phyloP scores from a whole-genome alignment of 2,113 vertebrate species.

The Baryphthengus martii region DNA sequence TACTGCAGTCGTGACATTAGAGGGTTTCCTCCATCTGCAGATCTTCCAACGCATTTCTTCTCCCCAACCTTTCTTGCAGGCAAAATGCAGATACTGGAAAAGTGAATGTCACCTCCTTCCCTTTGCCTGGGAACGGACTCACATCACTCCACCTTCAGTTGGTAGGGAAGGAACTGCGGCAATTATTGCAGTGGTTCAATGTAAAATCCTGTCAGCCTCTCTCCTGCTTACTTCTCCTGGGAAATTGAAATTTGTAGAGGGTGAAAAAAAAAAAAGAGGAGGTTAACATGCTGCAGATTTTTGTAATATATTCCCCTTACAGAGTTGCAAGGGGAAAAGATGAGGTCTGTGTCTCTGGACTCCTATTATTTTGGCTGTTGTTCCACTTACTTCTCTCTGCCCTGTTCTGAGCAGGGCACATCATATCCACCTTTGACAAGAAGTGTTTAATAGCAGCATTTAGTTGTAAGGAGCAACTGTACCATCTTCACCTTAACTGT shows the following conservation, averaged over 20 bases:
- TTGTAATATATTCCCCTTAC: background rate
- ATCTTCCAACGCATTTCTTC: background rate
- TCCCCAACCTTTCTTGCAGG: background rate
- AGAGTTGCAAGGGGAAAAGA: background rate
- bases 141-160: background rate
- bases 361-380: conserved; percentile 11
- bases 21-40: background rate
- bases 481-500: background rate
- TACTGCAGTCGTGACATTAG: background rate
- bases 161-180: background rate
- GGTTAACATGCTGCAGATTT: conserved; percentile 27
- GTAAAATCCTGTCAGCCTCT: conserved; percentile 20
- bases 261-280: fast-evolving
- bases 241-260: background rate
- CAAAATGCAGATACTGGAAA: background rate
- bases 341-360: background rate
- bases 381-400: background rate
- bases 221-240: conserved; percentile 1
- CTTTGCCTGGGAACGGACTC: background rate
- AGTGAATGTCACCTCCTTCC: background rate
- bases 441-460: background rate
- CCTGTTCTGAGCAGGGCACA: background rate
- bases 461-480: background rate
- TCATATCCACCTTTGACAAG: background rate
- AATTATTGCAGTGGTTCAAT: conserved; percentile 5